Evolutionary conservation across 2,797 vertebrate genomes (phyloP).

Genomic region (Acrocephalus scirpaceus): DNA sequence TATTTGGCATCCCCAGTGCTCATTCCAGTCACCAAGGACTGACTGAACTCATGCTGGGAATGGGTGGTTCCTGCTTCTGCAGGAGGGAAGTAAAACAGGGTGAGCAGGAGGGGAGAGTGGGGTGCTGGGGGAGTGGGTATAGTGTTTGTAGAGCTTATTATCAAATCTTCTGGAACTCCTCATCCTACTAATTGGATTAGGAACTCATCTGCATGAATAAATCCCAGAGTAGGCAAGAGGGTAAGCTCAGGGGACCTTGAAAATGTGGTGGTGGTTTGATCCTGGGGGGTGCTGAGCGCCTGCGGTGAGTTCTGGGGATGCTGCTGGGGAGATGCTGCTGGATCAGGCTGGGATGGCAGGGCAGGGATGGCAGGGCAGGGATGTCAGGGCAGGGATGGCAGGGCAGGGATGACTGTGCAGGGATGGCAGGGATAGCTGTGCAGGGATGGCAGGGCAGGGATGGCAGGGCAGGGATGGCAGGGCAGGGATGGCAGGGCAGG

Average conservation of each 20-base stretch:
- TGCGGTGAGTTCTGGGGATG: neutral
- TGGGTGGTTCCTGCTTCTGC: neutral
- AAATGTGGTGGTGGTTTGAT: neutral
- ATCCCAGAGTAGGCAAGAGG: neutral
- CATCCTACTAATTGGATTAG: neutral
- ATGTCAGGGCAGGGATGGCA: too few species aligned
- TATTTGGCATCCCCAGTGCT: neutral
- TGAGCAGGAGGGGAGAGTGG: neutral
- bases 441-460: neutral
- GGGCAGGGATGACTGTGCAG: too few species aligned
- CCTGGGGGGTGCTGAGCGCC: neutral
- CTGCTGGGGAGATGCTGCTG: neutral
- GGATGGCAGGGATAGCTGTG: neutral
- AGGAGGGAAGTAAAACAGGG: neutral
- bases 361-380: neutral
- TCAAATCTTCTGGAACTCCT: neutral
- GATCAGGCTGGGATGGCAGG: neutral
- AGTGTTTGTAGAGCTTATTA: neutral
- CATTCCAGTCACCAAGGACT: neutral
- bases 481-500: neutral
- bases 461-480: neutral
- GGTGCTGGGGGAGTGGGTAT: neutral
- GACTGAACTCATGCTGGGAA: neutral
- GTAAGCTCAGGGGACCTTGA: neutral
- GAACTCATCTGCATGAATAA: neutral